phyloP scores from a whole-genome alignment of 1,140 invertebrate genomes.

The Papilio xuthus region DNA sequence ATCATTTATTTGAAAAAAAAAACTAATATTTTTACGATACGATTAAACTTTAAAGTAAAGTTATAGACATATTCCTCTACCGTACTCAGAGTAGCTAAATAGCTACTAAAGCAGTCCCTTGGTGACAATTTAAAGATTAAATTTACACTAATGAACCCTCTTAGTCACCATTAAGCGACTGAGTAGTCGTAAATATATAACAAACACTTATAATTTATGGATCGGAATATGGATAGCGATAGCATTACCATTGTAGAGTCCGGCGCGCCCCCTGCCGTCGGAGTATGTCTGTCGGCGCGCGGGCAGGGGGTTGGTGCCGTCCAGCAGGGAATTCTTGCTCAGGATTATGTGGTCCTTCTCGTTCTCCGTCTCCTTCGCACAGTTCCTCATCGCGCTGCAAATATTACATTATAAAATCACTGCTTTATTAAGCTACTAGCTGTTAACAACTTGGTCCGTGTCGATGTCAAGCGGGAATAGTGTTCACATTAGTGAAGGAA shows the following conservation, averaged over 20 bases:
- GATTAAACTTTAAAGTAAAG: background rate
- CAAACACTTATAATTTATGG: background rate
- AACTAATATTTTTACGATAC: background rate
- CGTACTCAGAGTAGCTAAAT: no score
- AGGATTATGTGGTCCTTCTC: slow-evolving; percentile 85
- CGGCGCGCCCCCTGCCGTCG: slow-evolving; percentile 81
- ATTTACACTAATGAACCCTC: background rate
- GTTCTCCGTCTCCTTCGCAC: slow-evolving; percentile 84
- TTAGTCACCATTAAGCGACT: background rate
- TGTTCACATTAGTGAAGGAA: no score
- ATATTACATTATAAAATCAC: background rate
- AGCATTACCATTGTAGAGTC: slow-evolving; percentile 82
- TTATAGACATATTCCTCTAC: background rate
- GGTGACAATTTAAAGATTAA: background rate
- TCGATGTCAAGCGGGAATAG: no score
- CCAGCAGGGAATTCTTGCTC: slow-evolving; percentile 81
- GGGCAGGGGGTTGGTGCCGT: slow-evolving; percentile 85
- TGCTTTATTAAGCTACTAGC: no score
- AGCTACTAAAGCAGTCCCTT: no score
- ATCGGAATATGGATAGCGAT: background rate
- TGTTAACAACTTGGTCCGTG: no score
- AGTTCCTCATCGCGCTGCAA: slow-evolving; percentile 86
- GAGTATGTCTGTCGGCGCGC: slow-evolving; percentile 82
- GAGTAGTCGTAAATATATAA: background rate
- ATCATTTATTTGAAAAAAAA: background rate